phyloP scores from a whole-genome alignment of 2,888 invertebrate genomes.

The Frankliniella intonsa region DNA sequence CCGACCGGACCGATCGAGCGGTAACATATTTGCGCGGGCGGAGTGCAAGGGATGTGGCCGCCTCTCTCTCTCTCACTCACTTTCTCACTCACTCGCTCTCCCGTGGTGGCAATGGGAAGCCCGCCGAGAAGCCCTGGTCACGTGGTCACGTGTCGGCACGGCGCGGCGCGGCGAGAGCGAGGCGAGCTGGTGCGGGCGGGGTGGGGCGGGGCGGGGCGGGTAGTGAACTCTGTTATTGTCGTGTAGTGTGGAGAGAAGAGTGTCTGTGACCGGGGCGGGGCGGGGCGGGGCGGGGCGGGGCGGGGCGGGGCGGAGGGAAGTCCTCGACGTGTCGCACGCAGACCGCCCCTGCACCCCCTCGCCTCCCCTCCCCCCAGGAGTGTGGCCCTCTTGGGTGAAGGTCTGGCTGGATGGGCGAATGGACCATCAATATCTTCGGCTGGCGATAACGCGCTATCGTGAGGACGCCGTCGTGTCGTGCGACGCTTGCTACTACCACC shows the following conservation, averaged over 20 bases:
- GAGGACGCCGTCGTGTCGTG: background rate
- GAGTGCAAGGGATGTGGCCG: background rate
- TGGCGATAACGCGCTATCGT: background rate
- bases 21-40: background rate
- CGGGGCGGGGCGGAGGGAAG: background rate
- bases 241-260: no score
- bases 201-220: background rate
- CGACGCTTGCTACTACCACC: background rate
- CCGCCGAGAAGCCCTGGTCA: background rate
- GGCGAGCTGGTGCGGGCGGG: background rate
- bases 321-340: no score
- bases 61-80: background rate
- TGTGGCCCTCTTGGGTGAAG: background rate
- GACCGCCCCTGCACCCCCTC: background rate
- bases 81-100: background rate
- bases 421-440: conserved; percentile 16
- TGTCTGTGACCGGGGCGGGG: background rate
- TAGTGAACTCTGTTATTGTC: background rate
- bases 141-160: no score
- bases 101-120: background rate
- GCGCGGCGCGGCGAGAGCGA: background rate
- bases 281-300: background rate
- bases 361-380: background rate
- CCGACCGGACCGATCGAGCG: background rate
- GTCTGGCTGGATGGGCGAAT: conserved; percentile 2